Evolutionary conservation across 2,113 vertebrate species (phyloP), one percentile per base, ranked within the genome.

Genomic region (Otocyon megalotis): DNA sequence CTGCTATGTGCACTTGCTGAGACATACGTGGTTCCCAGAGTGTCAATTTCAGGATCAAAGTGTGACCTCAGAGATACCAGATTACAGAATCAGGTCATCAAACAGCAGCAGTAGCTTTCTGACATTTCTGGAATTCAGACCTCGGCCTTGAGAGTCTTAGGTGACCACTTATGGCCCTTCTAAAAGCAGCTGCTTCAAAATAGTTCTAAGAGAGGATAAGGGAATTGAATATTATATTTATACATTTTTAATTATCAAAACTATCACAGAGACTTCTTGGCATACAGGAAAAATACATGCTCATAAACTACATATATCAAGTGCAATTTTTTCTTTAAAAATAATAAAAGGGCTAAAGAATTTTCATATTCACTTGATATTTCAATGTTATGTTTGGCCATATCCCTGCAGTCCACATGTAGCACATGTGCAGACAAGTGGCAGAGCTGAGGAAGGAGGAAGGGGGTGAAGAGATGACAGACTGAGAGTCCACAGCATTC

Each of bases 41-140:
- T 87, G 74, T 90, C 93, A 60, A 17, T 72, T 92, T 83, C 83
- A 94, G 93, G 72, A 90, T 97, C 96, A 97, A 97, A 96, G 93
- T 72, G 22, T 82, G 92, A 84, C 65, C 97, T 81, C 54, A 11
- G 95, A 91, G 71, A 24, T 50, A 80, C 80, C 58, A 76, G 35
- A 58, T 69, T 92, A 76, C 16, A 90, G 83, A 83, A 8, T 32
- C 56, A 16, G 14, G 54, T 15, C 76, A 12, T 58, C 85, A 76
- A 20, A 80, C n/a, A 24, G 35, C 85, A 67, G 5, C 8, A 0
- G 12, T 14, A 11, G 22, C 76, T 63, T 92, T 71, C 35, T 35
- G 43, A 74, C 91, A 35, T 56, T 37, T 50, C 89, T 84, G 83
- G 90, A 95, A 79, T 89, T 93, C 79, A 26, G 82, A n/a, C 35